Evolutionary conservation across 2,113 vertebrate species (phyloP).

Genomic region (Archocentrus centrarchus): DNA sequence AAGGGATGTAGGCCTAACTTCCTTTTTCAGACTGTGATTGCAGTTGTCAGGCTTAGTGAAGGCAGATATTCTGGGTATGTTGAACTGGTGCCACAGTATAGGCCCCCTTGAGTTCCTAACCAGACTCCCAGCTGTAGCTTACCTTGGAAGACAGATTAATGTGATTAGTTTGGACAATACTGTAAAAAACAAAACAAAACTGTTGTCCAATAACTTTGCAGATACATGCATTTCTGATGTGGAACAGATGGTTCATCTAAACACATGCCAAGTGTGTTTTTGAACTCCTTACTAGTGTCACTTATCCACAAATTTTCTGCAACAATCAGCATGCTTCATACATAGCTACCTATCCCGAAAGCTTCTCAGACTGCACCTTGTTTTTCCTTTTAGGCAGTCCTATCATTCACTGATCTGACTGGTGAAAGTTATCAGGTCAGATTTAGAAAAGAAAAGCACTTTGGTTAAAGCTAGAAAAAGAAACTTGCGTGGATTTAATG

Average conservation of each 20-base stretch:
- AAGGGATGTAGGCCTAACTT: neutral
- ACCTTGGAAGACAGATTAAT: neutral
- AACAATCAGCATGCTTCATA: neutral
- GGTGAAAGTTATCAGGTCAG: neutral
- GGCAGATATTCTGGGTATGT: neutral
- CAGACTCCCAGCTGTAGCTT: neutral
- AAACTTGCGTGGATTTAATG: neutral
- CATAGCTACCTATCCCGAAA: neutral
- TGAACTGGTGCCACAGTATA: neutral
- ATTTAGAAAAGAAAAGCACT: constrained; percentile 4
- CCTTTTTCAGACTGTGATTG: neutral
- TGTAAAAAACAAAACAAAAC: neutral
- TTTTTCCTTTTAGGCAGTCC: neutral
- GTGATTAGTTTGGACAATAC: neutral
- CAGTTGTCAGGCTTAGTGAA: neutral
- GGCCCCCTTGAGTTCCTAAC: neutral
- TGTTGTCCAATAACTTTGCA: neutral
- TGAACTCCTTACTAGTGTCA: neutral
- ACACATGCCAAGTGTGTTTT: neutral
- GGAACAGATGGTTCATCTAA: neutral
- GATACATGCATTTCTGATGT: neutral
- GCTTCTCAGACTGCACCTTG: neutral
- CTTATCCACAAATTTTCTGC: neutral
- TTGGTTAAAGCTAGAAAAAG: neutral
- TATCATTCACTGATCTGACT: neutral